A percentile compares a stretch with the other conserved stretches of the same genome.
Evolutionary conservation across 2,888 invertebrate species (phyloP).

Genomic region (Monochamus alternatus): DNA sequence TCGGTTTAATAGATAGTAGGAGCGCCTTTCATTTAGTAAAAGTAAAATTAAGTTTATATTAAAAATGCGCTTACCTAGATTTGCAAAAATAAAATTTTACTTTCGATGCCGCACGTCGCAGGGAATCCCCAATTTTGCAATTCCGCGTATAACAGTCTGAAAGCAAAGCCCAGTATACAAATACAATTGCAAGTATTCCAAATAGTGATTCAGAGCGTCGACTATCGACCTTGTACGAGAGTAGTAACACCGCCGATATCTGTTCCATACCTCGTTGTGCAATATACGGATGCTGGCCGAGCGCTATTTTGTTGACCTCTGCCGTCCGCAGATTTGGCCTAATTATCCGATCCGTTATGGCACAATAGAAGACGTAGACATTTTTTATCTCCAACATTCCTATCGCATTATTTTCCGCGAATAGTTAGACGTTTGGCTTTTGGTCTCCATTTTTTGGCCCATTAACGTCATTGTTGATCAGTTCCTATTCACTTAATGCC

Average conservation of each 20-base stretch:
- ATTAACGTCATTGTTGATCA: not conserved
- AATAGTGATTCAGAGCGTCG: constrained; percentile 29
- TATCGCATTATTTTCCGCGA: not conserved
- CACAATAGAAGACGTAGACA: not conserved
- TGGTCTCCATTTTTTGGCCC: not conserved
- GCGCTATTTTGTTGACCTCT: constrained; percentile 35
- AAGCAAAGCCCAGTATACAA: constrained; percentile 50
- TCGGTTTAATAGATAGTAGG: no score
- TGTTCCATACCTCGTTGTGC: constrained; percentile 38
- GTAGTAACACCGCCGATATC: constrained; percentile 39
- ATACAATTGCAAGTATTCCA: constrained; percentile 5
- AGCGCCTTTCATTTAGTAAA: no score
- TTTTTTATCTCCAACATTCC: not conserved
- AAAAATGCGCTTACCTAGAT: no score
- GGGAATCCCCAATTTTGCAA: not conserved
- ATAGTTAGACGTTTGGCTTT: not conserved
- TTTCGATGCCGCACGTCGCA: not conserved
- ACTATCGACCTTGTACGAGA: constrained; percentile 37
- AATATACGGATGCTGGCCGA: constrained; percentile 37
- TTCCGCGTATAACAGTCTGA: constrained; percentile 14
- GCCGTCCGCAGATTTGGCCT: not conserved
- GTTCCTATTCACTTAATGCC: not conserved
- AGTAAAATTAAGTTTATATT: no score
- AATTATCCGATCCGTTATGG: constrained; percentile 10
- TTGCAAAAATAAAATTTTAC: no score